Conservation (phyloP, 2,888 invertebrate genomes). For the Kryphioiulus occultus region DNA sequence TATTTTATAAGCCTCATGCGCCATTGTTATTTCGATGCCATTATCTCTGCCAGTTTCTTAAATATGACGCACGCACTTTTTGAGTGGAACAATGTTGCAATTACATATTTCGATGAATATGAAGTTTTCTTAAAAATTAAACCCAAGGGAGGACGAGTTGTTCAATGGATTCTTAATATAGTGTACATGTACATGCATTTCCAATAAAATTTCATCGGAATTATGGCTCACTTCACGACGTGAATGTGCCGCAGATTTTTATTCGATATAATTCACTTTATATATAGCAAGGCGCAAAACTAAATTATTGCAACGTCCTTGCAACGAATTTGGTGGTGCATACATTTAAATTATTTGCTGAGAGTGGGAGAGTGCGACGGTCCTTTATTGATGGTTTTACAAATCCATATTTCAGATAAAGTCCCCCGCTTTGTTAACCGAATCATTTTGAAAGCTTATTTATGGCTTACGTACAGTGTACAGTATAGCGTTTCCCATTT, state of each 20-base stretch:
- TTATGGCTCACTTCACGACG: too few species aligned
- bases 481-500: not conserved
- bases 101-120: too few species aligned
- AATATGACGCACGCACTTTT: too few species aligned
- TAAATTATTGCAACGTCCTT: not conserved
- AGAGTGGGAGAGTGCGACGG: not conserved
- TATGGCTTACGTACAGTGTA: not conserved
- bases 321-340: not conserved
- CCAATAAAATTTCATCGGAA: too few species aligned
- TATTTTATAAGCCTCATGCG: too few species aligned
- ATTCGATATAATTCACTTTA: not conserved
- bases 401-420: conserved; percentile 20
- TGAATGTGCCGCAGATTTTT: not conserved
- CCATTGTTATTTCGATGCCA: too few species aligned
- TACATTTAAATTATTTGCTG: not conserved
- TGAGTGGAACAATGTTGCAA: too few species aligned
- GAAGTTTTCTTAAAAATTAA: too few species aligned
- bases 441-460: not conserved
- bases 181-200: too few species aligned
- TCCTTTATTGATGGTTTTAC: not conserved
- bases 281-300: not conserved
- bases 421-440: not conserved
- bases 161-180: too few species aligned
- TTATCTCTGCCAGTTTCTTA: too few species aligned
- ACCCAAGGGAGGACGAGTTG: too few species aligned